Conservation (phyloP, 2,888 invertebrate genomes). For the Liposcelis brunnea region DNA sequence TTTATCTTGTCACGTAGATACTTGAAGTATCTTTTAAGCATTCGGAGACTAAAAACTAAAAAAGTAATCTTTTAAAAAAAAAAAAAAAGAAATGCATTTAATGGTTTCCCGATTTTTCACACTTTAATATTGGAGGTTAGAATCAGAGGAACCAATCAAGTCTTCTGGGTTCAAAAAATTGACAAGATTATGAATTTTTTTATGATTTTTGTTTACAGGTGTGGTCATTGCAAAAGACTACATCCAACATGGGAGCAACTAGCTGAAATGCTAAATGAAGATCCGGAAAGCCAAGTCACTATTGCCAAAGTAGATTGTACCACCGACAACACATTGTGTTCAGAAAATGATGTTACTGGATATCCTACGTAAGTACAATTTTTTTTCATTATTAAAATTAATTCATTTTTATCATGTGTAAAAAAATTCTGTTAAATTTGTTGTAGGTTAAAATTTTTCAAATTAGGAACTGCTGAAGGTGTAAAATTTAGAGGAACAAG, state of each 20-base stretch:
- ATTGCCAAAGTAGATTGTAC: slow-evolving; percentile 73
- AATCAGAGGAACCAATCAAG: not conserved
- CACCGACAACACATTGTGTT: slow-evolving; percentile 45
- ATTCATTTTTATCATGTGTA: too few relatives aligned
- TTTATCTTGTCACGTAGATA: not conserved
- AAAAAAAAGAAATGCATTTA: not conserved
- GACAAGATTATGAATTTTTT: not conserved
- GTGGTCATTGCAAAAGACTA: slow-evolving; percentile 64
- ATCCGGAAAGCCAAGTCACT: slow-evolving; percentile 39
- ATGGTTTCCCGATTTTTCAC: not conserved
- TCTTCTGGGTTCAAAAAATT: not conserved
- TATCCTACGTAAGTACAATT: slow-evolving; percentile 32
- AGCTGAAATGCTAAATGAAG: slow-evolving; percentile 46
- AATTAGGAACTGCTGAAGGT: slow-evolving; percentile 42
- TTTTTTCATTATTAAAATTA: slow-evolving; percentile 3
- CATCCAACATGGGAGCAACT: slow-evolving; percentile 60
- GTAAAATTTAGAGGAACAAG: slow-evolving; percentile 61
- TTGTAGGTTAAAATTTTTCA: slow-evolving; percentile 55
- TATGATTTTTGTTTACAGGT: slow-evolving; percentile 36
- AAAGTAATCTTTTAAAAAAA: too few relatives aligned
- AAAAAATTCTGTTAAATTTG: too few relatives aligned
- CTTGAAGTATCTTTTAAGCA: too few relatives aligned
- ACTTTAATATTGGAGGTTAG: not conserved
- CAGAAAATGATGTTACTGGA: slow-evolving; percentile 58
- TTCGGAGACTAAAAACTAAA: too few relatives aligned